Base-by-base conservation (phyloP, 2,888 invertebrate species). In the Abrostola triplasia region DNA sequence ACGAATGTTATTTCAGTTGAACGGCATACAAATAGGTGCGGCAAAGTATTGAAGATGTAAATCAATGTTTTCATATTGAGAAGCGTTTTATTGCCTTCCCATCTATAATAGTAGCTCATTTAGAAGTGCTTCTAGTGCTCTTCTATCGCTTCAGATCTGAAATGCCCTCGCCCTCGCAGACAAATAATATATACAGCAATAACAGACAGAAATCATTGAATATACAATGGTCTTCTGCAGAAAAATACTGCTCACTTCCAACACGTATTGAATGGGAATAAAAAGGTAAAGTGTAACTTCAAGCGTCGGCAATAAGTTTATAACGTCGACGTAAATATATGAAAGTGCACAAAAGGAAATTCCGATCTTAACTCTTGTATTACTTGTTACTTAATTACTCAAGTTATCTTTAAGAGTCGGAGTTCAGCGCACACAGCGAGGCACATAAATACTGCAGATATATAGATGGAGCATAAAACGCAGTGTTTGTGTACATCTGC, bases 401-500 rank as follows among this genome's bases (percentile, higher is more conserved):
- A 63, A 68, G 56, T 70, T 57, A 63, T 59, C 40, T 59, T 37
- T 42, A 63, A 58, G 40, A 55, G 61, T 56, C 58, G 5, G 36
- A 60, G 66, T 75, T 77, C 72, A 72, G 71, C 75, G 75, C 70
- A 73, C 70, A 74, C 24, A 24, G 24, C 4, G 59, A 70, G 59
- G 60, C 51, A 42, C 71, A 81, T 86, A 82, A 83, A 85, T 80
- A 79, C 37, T 38, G n/a, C 37, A 66, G 63, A 59, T 55, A 63
- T 62, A 66, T 79, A 76, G 80, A 64, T 64, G 66, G 66, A 64
- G 58, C 75, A 82, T 87, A 85, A 85, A 86, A 77, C 60, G 54
- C 66, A 63, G 70, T 67, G 67, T 84, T 82, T 81, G 56, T 48
- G 61, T 79, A 70, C 77, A 76, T 82, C 72, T 81, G 78, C 76